Base-by-base conservation (phyloP, 2,113 vertebrate species). In the Macroglossus sobrinus region DNA sequence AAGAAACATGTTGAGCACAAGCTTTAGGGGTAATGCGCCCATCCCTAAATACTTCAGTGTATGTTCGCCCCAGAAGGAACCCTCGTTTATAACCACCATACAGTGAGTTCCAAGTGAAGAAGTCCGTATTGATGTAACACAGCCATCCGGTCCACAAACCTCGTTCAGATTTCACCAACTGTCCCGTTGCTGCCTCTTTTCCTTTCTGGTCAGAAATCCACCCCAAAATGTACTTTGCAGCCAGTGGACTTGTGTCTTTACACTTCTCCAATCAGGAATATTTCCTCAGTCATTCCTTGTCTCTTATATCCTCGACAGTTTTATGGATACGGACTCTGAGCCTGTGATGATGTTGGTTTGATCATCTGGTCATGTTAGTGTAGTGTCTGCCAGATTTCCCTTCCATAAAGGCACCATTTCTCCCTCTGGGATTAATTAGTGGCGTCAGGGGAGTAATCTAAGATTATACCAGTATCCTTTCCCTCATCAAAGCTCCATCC, bases 41-140 rank as follows among this genome's bases (percentile, higher is more conserved):
- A 61, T 40, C n/a, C 24, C 13, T 66, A 47, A 45, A 11, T 84
- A 19, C 11, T 14, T 63, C 11, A 30, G 18, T 21, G 24, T 63
- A 3, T 69, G 19, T 38, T 43, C 33, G 7, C 24, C n/a, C 24
- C 15, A 7, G 81, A 63, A 85, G 22, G 79, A 61, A 69, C 30
- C 43, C 26, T 30, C 0, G 0, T 26, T 6, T 5, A 3, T 63
- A 74, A 21, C 10, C 43, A 50, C 30, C 35, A 1, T 12, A 22
- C 1, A 14, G 0, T 43, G 50, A 72, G 45, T 89, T 85, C 74
- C 12, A 38, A 3, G 38, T 35, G n/a, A 68, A 76, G 16, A 87
- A 53, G 22, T 75, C 59, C 22, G 21, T 28, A 1, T 15, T 53
- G 11, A 63, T 63, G 24, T 2, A 11, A 63, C 0, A 7, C 4